Evolutionary conservation across 2,888 invertebrate species (phyloP).

Genomic region (Eretmocerus hayati): DNA sequence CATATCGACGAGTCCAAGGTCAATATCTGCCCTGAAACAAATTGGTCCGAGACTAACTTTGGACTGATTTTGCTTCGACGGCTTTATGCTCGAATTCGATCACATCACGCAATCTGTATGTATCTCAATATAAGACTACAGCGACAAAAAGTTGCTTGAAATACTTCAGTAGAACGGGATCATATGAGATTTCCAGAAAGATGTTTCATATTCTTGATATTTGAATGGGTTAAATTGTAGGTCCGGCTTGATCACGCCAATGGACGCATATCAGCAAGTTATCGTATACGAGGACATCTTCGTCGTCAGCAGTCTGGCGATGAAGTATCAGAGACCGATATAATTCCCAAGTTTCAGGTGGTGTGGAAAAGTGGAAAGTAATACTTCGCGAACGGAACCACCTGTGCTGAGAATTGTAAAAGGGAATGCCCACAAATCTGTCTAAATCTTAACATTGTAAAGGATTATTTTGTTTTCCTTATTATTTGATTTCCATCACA

Average conservation of each 20-base stretch:
- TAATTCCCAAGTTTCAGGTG: slow-evolving; percentile 44
- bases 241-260: slow-evolving; percentile 49
- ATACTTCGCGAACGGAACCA: slow-evolving; percentile 11
- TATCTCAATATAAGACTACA: too few relatives aligned
- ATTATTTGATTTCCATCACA: too few relatives aligned
- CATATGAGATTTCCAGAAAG: too few relatives aligned
- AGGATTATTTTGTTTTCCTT: too few relatives aligned
- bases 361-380: slow-evolving; percentile 57
- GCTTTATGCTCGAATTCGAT: slow-evolving; percentile 57
- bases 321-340: slow-evolving; percentile 53
- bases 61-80: slow-evolving; percentile 55
- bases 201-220: too few relatives aligned
- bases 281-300: slow-evolving; percentile 46
- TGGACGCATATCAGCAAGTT: slow-evolving; percentile 46
- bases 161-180: too few relatives aligned
- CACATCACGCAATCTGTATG: slow-evolving; percentile 52
- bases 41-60: slow-evolving; percentile 53
- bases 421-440: too few relatives aligned
- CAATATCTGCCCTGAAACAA: slow-evolving; percentile 59
- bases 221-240: slow-evolving; percentile 32
- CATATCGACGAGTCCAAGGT: slow-evolving; percentile 64
- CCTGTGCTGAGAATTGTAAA: slow-evolving; percentile 22
- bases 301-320: slow-evolving; percentile 54
- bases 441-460: too few relatives aligned
- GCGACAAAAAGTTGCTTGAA: too few relatives aligned